Percentiles rank a stretch among this genome's conserved stretches.
Evolutionary conservation across 2,888 invertebrate genomes (phyloP).

Genomic region (Conchocele bisecta): DNA sequence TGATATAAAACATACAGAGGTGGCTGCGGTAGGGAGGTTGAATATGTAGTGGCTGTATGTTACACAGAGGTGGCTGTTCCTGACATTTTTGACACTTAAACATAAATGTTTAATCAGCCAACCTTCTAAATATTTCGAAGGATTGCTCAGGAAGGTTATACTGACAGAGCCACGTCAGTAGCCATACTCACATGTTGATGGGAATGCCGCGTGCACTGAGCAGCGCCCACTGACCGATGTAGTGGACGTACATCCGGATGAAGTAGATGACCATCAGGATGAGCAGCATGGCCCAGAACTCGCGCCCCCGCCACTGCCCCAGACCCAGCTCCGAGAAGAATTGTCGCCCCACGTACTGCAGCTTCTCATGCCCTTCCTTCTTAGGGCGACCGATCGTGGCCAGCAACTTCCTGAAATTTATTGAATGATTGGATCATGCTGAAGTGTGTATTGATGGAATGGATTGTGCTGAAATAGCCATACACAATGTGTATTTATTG

Average conservation of each 20-base stretch:
- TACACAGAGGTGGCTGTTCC: no score
- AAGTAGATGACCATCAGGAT: slow-evolving; percentile 79
- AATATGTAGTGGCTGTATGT: no score
- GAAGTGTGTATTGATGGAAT: no score
- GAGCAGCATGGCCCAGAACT: slow-evolving; percentile 81
- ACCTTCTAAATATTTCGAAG: no score
- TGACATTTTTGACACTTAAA: no score
- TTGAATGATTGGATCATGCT: no score
- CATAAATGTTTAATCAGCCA: no score
- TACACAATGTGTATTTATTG: no score
- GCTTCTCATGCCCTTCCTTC: slow-evolving; percentile 68
- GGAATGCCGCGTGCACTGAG: slow-evolving; percentile 76
- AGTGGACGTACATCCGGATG: slow-evolving; percentile 78
- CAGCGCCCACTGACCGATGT: slow-evolving; percentile 80
- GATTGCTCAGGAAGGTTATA: no score
- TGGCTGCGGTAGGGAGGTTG: no score
- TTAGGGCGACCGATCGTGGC: slow-evolving; percentile 72
- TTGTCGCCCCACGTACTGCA: slow-evolving; percentile 77
- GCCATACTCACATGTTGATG: slow-evolving; percentile 78
- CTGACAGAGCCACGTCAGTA: not conserved
- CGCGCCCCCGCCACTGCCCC: slow-evolving; percentile 79
- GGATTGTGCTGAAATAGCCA: no score
- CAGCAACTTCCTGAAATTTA: slow-evolving; percentile 68
- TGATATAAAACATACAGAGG: no score
- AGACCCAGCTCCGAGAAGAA: slow-evolving; percentile 79